Evolutionary conservation across 1,140 invertebrate species (phyloP).

Genomic region (Campodea augens): DNA sequence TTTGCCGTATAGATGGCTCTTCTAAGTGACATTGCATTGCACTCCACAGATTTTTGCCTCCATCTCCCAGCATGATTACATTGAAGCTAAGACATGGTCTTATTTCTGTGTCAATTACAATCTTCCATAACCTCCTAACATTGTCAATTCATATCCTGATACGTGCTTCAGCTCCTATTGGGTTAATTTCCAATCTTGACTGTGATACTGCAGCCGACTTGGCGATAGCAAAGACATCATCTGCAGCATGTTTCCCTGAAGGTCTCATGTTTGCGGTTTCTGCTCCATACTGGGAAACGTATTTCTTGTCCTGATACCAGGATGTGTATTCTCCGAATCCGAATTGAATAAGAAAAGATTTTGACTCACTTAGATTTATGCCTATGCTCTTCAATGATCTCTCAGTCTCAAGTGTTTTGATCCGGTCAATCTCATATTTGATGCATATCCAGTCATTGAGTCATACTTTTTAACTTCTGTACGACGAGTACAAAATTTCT

Average conservation of each 20-base stretch:
- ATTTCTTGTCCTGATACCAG: not conserved
- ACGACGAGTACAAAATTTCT: no score
- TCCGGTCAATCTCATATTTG: no score
- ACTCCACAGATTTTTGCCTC: not conserved
- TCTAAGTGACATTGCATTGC: not conserved
- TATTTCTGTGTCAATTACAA: not conserved
- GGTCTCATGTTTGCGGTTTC: not conserved
- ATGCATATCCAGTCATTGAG: no score
- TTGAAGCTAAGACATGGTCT: not conserved
- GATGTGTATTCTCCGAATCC: not conserved
- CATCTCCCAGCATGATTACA: not conserved
- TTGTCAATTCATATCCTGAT: not conserved
- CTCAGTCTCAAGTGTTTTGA: no score
- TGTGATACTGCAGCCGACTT: not conserved
- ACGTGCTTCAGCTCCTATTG: not conserved
- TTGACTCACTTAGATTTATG: not conserved
- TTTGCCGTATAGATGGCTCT: not conserved
- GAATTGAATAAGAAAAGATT: not conserved
- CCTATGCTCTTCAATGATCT: not conserved
- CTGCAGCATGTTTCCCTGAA: not conserved
- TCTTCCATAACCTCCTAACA: not conserved
- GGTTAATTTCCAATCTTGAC: not conserved
- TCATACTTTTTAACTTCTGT: no score
- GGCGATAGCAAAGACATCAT: not conserved
- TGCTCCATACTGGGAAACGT: not conserved